Conservation (phyloP, 2,888 invertebrate genomes). For the Lapara coniferarum region DNA sequence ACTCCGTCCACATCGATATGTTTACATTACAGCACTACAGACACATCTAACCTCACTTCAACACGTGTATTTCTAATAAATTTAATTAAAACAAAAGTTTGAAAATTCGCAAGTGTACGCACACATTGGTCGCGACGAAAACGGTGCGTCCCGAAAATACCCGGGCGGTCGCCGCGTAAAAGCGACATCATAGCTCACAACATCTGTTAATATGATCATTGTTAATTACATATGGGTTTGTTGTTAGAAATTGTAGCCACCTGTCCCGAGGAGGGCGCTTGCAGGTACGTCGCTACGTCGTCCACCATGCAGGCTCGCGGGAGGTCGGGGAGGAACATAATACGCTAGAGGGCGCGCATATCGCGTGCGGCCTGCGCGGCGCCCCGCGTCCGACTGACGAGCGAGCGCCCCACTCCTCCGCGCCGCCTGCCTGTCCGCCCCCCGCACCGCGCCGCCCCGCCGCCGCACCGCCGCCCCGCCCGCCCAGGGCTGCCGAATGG, state of each 20-base stretch:
- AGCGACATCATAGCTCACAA: conserved; percentile 81
- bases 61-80: conserved; percentile 17
- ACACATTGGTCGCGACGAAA: conserved; percentile 21
- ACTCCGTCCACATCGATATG: conserved; percentile 65
- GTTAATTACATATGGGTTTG: conserved; percentile 84
- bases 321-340: conserved; percentile 96
- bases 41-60: conserved; percentile 32
- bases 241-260: conserved; percentile 86
- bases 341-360: conserved; percentile 78
- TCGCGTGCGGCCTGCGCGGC: conserved; percentile 80
- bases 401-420: conserved; percentile 40
- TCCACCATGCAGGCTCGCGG: conserved; percentile 98
- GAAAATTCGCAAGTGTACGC: conserved; percentile 25
- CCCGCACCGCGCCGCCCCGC: conserved; percentile 43
- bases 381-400: conserved; percentile 80
- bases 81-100: conserved; percentile 15
- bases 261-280: conserved; percentile 98
- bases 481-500: conserved; percentile 57
- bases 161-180: conserved; percentile 80
- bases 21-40: conserved; percentile 70
- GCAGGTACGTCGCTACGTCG: conserved; percentile 97
- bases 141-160: conserved; percentile 72
- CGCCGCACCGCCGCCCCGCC: conserved; percentile 49
- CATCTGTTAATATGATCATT: conserved; percentile 84
- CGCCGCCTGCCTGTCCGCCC: conserved; percentile 38